phyloP scores from a whole-genome alignment of 2,797 vertebrate genomes.

The Esox lucius region DNA sequence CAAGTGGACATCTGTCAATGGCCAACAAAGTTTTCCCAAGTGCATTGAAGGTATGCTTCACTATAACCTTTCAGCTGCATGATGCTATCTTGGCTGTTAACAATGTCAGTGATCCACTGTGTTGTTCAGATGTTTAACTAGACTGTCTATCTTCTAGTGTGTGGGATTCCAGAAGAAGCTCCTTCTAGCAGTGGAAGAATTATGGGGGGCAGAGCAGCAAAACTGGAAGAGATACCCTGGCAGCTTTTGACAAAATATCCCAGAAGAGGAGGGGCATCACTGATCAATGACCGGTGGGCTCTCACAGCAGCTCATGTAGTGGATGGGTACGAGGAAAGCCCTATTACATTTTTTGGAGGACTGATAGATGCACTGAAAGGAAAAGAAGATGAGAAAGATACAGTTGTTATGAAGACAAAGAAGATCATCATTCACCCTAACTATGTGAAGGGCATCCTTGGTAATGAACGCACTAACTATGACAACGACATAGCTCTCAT shows the following conservation, averaged over 20 bases:
- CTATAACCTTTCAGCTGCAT: neutral
- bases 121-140: neutral
- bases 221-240: conserved; percentile 83
- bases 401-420: conserved; percentile 50
- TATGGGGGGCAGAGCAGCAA: conserved; percentile 73
- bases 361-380: conserved; percentile 20
- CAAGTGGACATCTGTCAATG: conserved; percentile 57
- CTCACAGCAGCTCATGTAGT: conserved; percentile 90
- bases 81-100: neutral
- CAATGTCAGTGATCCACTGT: neutral
- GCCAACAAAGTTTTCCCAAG: conserved; percentile 47
- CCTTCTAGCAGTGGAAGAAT: conserved; percentile 60
- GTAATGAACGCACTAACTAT: conserved; percentile 36
- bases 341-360: conserved; percentile 40
- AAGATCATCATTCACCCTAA: conserved; percentile 79
- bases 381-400: accelerated
- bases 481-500: conserved; percentile 90
- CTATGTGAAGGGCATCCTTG: neutral
- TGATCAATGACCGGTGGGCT: conserved; percentile 89
- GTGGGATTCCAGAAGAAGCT: conserved; percentile 70
- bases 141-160: conserved; percentile 75
- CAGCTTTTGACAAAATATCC: conserved; percentile 68
- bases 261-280: conserved; percentile 72
- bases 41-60: conserved; percentile 64
- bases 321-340: accelerated